A percentile compares a stretch with the other conserved stretches of the same genome.
Conservation (phyloP, 2,113 vertebrate genomes). For the Callipepla californica region DNA sequence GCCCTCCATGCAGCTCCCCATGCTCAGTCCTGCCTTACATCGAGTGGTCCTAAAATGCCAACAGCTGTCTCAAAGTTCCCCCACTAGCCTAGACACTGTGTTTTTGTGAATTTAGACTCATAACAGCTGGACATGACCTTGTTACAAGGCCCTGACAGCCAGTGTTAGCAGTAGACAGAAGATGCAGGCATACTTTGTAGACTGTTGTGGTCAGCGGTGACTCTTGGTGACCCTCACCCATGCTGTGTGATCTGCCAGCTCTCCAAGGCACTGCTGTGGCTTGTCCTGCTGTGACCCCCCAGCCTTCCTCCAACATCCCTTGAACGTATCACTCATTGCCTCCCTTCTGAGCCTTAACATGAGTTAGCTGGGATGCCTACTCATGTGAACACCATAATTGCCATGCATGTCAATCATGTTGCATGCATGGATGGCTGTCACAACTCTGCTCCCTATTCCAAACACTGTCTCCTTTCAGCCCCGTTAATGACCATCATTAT, state of each 20-base stretch:
- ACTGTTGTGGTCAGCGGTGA: neutral
- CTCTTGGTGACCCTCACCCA: neutral
- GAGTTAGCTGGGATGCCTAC: neutral
- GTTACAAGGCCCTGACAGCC: neutral
- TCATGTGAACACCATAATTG: neutral
- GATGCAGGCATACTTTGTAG: neutral
- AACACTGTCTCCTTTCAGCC: conserved; percentile 30
- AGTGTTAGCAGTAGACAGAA: neutral
- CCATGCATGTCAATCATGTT: fast-evolving
- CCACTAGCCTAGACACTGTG: neutral
- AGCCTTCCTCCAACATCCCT: neutral
- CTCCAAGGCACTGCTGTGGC: fast-evolving
- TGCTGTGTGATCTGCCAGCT: neutral
- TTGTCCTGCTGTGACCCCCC: neutral
- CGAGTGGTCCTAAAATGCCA: no score
- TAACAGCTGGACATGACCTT: neutral
- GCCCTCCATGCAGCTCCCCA: neutral
- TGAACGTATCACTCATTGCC: neutral
- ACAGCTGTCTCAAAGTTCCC: neutral
- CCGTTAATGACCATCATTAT: conserved; percentile 59
- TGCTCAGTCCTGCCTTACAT: neutral
- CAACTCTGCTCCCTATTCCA: neutral
- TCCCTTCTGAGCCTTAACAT: neutral
- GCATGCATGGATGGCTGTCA: neutral
- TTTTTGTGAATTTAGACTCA: neutral